Base-by-base conservation (phyloP, 2,888 invertebrate genomes). In the Leucophenga maculata region DNA sequence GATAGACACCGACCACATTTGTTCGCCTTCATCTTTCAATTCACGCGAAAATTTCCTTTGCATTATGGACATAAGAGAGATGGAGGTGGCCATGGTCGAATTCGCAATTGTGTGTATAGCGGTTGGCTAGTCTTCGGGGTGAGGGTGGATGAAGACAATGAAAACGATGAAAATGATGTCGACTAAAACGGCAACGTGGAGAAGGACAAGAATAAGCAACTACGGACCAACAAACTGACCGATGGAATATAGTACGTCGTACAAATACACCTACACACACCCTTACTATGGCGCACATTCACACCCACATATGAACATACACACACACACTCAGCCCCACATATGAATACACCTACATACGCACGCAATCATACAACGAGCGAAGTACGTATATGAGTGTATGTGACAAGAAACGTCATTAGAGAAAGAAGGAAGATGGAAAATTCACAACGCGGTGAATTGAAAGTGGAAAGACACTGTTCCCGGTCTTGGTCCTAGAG, bases 1-100 rank as follows among this genome's bases (percentile, higher is more conserved):
- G 39, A 62, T 71, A 77, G 59, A 72, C 55, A 8, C 3, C n/a
- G 22, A 72, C 77, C 82, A 72, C 76, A 72, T 77, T 72, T 78
- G 74, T 76, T 72, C 74, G 78, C 82, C 84, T 82, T 83, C 83
- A 79, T 82, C 83, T 80, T 83, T 82, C 82, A 82, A 84, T 84
- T 82, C 82, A 79, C 81, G 81, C 81, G 84, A 81, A 83, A 80
- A 77, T 84, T 82, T 84, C 76, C 81, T 83, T 84, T 75, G 74
- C 74, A 69, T 72, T 72, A 67, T 70, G 70, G 72, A 65, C 65
- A 48, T 69, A 72, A 74, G 73, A 62, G 44, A 64, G 65, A 31
- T 20, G 65, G 64, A 74, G 74, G 71, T 71, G 73, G 65, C 54
- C 60, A 69, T 72, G 71, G 39, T 39, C 59, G 74, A 72, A 72